These are phyloP conservation scores for Isotomurus palustris DNA, from an alignment of 2,888 invertebrate genomes.

Conservation along the genomic window DNA sequence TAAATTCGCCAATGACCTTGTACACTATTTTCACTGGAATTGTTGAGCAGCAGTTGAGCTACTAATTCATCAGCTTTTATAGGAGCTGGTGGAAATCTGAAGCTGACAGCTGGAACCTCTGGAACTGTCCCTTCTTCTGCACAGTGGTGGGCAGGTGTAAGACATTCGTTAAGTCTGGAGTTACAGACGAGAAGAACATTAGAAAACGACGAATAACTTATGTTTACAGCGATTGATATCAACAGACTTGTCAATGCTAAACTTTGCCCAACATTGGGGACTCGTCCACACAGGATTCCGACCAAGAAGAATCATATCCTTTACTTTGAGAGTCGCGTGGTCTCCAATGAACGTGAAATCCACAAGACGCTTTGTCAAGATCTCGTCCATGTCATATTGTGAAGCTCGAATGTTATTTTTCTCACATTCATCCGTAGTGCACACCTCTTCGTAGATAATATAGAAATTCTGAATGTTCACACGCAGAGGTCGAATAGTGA, in stretches of 20 bases:
- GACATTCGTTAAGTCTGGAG: constrained; percentile 30
- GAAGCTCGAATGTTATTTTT: constrained; percentile 10
- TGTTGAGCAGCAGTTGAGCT: constrained; percentile 32
- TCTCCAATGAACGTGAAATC: constrained; percentile 35
- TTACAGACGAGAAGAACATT: neutral
- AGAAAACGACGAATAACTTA: too few relatives aligned
- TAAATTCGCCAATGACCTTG: constrained; percentile 30
- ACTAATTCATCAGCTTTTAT: constrained; percentile 24
- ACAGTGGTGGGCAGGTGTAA: constrained; percentile 21
- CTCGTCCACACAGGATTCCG: constrained; percentile 30
- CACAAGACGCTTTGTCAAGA: constrained; percentile 21
- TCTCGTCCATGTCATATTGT: constrained; percentile 15
- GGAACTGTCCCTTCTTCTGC: constrained; percentile 30
- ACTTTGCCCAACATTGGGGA: constrained; percentile 39
- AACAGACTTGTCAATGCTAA: constrained; percentile 30
- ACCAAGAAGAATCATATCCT: constrained; percentile 32
- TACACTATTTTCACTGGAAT: constrained; percentile 19
- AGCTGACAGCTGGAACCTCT: constrained; percentile 21
- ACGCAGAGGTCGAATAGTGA: constrained; percentile 30
- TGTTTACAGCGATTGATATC: too few relatives aligned
- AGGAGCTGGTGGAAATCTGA: constrained; percentile 39
- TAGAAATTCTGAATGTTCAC: constrained; percentile 32
- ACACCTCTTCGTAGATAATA: constrained; percentile 26
- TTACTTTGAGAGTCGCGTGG: constrained; percentile 32
- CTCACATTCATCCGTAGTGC: constrained; percentile 13